A percentile compares a stretch with the other conserved stretches of the same genome.
These are phyloP conservation scores for Melanostoma mellinum DNA, from an alignment of 2,888 invertebrate species.

Conservation along the genomic window DNA sequence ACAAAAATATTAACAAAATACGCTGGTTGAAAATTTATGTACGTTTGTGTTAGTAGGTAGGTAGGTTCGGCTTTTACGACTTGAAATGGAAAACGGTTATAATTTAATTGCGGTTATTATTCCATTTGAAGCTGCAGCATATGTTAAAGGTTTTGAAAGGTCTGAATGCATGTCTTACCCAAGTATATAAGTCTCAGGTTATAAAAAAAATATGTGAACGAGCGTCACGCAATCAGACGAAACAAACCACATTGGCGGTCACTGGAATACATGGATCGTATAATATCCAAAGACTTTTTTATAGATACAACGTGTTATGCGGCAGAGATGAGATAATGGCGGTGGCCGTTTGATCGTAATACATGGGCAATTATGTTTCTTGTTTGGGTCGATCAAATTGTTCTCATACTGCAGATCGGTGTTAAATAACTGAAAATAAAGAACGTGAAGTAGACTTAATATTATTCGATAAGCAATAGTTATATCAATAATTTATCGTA, in stretches of 20 bases:
- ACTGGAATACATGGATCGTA: conserved; percentile 61
- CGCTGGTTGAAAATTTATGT: conserved; percentile 26
- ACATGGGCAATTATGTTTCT: not conserved
- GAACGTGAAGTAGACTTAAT: too few relatives aligned
- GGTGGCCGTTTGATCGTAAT: conserved; percentile 54
- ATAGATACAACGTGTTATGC: not conserved
- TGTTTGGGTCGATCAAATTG: not conserved
- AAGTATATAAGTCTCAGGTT: not conserved
- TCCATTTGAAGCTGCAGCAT: conserved; percentile 60
- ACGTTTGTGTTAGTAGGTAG: conserved; percentile 20
- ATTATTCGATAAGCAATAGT: too few relatives aligned
- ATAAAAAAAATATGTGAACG: not conserved
- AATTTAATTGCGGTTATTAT: conserved; percentile 69
- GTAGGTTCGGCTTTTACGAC: conserved; percentile 32
- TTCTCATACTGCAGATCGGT: too few relatives aligned
- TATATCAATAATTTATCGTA: too few relatives aligned
- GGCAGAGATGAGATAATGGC: conserved; percentile 48
- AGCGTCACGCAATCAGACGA: conserved; percentile 49
- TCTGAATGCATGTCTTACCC: conserved; percentile 15
- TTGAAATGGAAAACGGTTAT: conserved; percentile 70
- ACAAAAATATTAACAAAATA: conserved; percentile 17
- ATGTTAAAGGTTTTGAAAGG: conserved; percentile 36
- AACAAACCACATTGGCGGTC: conserved; percentile 67
- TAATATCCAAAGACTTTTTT: conserved; percentile 33
- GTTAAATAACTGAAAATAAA: too few relatives aligned